A percentile compares a stretch with the other conserved stretches of the same genome.
These are phyloP conservation scores for Drosophila albomicans DNA, from an alignment of 1,140 invertebrate genomes.

Conservation along the genomic window DNA sequence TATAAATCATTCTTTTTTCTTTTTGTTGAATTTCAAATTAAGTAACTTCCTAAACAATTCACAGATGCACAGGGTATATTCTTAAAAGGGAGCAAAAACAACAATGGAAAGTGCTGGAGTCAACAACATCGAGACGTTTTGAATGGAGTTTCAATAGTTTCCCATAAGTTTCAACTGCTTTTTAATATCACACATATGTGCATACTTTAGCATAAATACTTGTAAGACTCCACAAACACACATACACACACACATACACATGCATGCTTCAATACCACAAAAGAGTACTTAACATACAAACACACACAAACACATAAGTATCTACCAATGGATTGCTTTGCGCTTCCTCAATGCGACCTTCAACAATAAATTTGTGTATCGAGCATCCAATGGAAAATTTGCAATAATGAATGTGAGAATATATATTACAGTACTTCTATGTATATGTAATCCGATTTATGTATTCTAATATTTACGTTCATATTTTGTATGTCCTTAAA, in stretches of 20 bases:
- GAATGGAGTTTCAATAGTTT: neutral
- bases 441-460: neutral
- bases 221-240: neutral
- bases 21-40: neutral
- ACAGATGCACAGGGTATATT: neutral
- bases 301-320: slow-evolving; percentile 3
- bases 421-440: neutral
- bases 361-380: neutral
- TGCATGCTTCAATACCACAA: neutral
- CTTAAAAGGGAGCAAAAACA: neutral
- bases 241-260: neutral
- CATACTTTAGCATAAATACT: neutral
- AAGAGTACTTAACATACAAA: neutral
- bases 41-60: neutral
- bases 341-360: slow-evolving; percentile 5
- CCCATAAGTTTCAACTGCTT: neutral
- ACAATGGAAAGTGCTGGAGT: slow-evolving; percentile 8
- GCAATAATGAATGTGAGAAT: neutral
- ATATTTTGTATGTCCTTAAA: too few relatives aligned
- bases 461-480: neutral
- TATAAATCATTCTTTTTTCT: too few relatives aligned
- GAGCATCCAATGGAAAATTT: neutral
- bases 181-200: slow-evolving; percentile 1
- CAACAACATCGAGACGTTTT: neutral
- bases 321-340: neutral